phyloP scores from a whole-genome alignment of 2,888 invertebrate genomes.

The Polydrusus tereticollis region DNA sequence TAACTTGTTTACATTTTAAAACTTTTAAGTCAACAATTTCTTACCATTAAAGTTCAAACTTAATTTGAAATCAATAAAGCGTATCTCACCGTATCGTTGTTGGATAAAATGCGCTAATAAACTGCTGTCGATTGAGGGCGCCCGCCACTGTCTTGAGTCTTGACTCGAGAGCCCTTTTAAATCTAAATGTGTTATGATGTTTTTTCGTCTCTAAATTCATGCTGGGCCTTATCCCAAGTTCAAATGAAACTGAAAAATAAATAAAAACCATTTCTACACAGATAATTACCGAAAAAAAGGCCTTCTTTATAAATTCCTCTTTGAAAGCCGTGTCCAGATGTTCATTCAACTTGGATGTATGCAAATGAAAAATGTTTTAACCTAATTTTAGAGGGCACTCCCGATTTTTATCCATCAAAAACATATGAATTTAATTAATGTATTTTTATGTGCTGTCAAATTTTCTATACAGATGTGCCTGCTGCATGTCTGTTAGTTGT shows the following conservation, averaged over 20 bases:
- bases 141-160: too few relatives aligned
- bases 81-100: too few relatives aligned
- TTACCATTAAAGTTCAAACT: neutral
- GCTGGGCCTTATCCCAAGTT: neutral
- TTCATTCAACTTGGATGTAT: slow-evolving; percentile 6
- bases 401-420: slow-evolving; percentile 11
- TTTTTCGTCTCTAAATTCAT: too few relatives aligned
- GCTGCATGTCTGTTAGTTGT: neutral
- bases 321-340: neutral
- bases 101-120: too few relatives aligned
- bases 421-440: slow-evolving; percentile 14
- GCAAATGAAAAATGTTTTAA: slow-evolving; percentile 16
- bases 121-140: too few relatives aligned
- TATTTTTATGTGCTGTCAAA: neutral
- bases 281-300: slow-evolving; percentile 1
- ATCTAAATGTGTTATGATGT: too few relatives aligned
- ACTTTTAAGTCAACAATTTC: slow-evolving; percentile 3
- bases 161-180: too few relatives aligned
- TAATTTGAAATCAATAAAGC: too few relatives aligned
- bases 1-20: slow-evolving; percentile 4
- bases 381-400: slow-evolving; percentile 11
- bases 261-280: neutral
- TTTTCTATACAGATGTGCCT: slow-evolving; percentile 5
- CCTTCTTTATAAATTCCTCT: neutral
- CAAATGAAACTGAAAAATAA: neutral